Conservation (phyloP, 2,888 invertebrate genomes). For the Patella depressa region DNA sequence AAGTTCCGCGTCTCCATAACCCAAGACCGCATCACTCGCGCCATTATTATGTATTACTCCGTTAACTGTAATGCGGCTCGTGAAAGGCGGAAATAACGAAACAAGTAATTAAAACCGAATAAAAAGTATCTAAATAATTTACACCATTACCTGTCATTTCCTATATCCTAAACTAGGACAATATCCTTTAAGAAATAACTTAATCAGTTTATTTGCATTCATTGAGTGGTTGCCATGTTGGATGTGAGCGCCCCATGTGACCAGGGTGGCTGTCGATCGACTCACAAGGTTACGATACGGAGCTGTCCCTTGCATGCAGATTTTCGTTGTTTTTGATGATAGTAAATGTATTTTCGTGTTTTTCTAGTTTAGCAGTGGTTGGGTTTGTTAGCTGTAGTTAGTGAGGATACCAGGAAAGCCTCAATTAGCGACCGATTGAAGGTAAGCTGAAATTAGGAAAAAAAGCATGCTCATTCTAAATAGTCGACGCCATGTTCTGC, state of each 20-base stretch:
- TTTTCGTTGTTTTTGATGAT: conserved; percentile 3
- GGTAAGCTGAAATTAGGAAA: not conserved
- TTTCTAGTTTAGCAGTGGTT: not conserved
- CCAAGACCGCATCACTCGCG: too few species aligned
- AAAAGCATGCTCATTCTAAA: conserved; percentile 4
- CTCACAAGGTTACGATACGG: conserved; percentile 5
- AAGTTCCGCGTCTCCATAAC: too few species aligned
- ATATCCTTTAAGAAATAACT: too few species aligned
- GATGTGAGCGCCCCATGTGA: conserved; percentile 60
- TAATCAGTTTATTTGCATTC: not conserved
- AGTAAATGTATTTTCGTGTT: conserved; percentile 9
- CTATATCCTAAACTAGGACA: too few species aligned
- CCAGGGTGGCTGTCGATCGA: conserved; percentile 21
- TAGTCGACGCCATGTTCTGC: not conserved
- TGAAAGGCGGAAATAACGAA: too few species aligned
- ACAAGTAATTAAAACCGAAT: too few species aligned
- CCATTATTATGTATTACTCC: too few species aligned
- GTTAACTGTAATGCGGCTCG: too few species aligned
- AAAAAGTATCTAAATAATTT: too few species aligned
- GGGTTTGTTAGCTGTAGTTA: not conserved
- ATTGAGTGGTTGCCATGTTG: conserved; percentile 58
- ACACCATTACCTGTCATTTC: too few species aligned
- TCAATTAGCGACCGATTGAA: not conserved
- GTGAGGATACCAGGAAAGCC: not conserved
- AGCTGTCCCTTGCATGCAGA: not conserved